Evolutionary conservation across 2,888 invertebrate species (phyloP).

Genomic region (Melanophora roralis): DNA sequence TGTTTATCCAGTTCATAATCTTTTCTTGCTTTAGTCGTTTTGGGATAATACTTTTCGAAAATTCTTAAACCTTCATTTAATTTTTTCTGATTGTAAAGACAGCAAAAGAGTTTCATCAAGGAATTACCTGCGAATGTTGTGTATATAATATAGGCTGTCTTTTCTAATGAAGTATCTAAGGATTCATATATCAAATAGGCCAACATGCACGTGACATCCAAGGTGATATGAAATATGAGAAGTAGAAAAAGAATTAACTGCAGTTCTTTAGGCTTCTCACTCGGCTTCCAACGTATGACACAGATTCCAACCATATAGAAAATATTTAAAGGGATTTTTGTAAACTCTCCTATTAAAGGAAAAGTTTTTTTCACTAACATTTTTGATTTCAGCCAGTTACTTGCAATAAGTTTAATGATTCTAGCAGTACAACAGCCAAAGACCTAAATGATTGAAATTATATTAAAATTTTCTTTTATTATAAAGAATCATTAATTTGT

Average conservation of each 20-base stretch:
- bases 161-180: conserved; percentile 9
- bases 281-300: conserved; percentile 9
- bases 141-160: conserved; percentile 26
- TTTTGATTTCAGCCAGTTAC: background rate
- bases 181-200: background rate
- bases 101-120: background rate
- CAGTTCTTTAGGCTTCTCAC: background rate
- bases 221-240: rapidly evolving
- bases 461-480: background rate
- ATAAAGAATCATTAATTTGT: background rate
- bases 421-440: background rate
- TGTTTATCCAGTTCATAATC: conserved; percentile 54
- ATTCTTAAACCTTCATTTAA: conserved; percentile 5
- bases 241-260: background rate
- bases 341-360: conserved; percentile 20
- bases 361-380: conserved; percentile 3
- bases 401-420: background rate
- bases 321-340: conserved; percentile 29
- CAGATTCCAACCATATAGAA: conserved; percentile 4
- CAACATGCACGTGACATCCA: background rate
- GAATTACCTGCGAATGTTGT: background rate
- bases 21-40: conserved; percentile 15
- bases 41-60: conserved; percentile 58
- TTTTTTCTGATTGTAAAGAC: background rate
- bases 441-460: background rate